Evolutionary conservation across 2,797 vertebrate species (phyloP).

Genomic region (Onychomys leucogaster): DNA sequence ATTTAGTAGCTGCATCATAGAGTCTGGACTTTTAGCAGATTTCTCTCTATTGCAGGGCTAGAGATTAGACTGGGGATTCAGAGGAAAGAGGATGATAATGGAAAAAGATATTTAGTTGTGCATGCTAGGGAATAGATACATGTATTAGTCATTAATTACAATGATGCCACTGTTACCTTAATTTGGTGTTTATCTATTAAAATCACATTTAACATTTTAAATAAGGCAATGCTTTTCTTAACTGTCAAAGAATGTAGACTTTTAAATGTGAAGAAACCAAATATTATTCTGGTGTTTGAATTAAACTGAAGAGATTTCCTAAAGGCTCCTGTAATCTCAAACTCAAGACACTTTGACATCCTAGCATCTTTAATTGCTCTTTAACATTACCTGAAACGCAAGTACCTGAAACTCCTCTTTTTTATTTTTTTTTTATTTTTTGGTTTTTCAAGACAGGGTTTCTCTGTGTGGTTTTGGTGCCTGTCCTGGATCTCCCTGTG

Average conservation of each 20-base stretch:
- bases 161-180: background rate
- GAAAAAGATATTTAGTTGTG: background rate
- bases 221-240: background rate
- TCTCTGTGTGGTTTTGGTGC: no score
- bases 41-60: background rate
- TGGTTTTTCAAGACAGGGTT: no score
- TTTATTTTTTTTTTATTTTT: no score
- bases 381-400: background rate
- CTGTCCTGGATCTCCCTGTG: no score
- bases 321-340: background rate
- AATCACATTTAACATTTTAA: background rate
- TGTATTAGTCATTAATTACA: slow-evolving; percentile 31
- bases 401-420: background rate
- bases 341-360: background rate
- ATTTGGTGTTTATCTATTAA: background rate
- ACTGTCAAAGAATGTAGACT: background rate
- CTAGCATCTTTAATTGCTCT: background rate
- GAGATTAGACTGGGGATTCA: background rate
- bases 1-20: background rate
- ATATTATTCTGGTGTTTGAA: background rate
- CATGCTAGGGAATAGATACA: background rate
- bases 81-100: background rate
- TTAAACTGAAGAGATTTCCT: slow-evolving; percentile 7
- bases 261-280: background rate
- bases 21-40: background rate